Evolutionary conservation across 2,113 vertebrate genomes (phyloP).

Genomic region (Otis tarda): DNA sequence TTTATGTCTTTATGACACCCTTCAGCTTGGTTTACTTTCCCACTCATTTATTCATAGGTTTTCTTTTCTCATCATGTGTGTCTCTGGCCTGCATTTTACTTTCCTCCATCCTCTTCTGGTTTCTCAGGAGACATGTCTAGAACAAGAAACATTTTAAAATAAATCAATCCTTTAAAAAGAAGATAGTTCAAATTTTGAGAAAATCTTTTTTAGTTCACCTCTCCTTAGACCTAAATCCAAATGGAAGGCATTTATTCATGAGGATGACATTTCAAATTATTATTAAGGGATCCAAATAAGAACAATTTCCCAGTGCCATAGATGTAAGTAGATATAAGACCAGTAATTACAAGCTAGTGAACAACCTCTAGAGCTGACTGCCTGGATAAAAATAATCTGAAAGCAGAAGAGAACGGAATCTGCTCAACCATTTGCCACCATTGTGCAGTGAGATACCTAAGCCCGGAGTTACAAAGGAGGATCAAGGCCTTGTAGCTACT

Average conservation of each 20-base stretch:
- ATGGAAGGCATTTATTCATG: background rate
- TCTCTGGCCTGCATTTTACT: background rate
- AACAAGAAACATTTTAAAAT: background rate
- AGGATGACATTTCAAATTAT: background rate
- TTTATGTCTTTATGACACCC: background rate
- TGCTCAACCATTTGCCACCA: background rate
- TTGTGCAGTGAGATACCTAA: background rate
- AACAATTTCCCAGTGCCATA: background rate
- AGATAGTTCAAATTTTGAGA: background rate
- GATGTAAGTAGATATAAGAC: background rate
- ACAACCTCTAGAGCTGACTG: background rate
- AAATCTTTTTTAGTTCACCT: background rate
- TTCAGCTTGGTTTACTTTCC: background rate
- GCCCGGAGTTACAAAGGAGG: background rate
- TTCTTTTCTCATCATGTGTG: background rate
- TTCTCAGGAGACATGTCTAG: background rate
- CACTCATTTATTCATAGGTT: background rate
- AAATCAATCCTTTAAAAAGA: background rate
- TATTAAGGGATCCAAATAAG: background rate
- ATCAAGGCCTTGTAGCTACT: background rate
- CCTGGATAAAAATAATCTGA: background rate
- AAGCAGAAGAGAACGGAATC: background rate
- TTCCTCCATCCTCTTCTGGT: background rate
- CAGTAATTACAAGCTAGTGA: background rate
- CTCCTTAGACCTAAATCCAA: background rate